Evolutionary conservation across 2,797 vertebrate genomes (phyloP).

Genomic region (Oreortyx pictus): DNA sequence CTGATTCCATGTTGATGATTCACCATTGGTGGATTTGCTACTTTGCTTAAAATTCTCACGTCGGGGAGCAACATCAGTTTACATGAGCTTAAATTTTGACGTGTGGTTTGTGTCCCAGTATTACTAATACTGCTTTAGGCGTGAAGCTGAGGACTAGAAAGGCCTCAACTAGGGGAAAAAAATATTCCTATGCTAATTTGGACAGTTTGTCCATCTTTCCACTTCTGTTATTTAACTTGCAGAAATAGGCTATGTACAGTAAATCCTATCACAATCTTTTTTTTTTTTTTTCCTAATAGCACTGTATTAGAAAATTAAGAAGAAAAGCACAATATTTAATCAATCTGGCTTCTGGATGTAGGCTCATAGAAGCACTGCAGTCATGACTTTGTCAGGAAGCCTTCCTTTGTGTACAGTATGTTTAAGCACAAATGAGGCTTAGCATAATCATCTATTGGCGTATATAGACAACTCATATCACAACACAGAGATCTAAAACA

Average conservation of each 20-base stretch:
- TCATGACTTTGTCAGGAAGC: background rate
- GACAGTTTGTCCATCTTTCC: background rate
- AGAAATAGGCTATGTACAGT: background rate
- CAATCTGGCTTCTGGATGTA: background rate
- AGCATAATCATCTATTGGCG: background rate
- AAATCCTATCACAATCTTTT: background rate
- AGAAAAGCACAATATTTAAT: background rate
- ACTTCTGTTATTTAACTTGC: background rate
- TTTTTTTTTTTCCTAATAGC: too few relatives aligned
- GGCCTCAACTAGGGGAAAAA: background rate
- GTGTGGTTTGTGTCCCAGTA: background rate
- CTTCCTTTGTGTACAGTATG: rapidly evolving
- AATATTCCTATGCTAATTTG: background rate
- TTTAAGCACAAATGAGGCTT: background rate
- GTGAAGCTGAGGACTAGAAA: background rate
- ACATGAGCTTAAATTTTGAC: constrained; percentile 4
- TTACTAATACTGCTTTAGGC: background rate
- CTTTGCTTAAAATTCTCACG: background rate
- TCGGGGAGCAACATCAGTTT: background rate
- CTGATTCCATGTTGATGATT: background rate
- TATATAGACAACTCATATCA: background rate
- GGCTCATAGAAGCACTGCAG: background rate
- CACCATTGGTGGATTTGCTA: background rate
- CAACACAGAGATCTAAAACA: background rate
- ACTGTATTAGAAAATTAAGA: background rate